These are phyloP conservation scores for Agrotis puta DNA, from an alignment of 2,888 invertebrate species.

Conservation along the genomic window DNA sequence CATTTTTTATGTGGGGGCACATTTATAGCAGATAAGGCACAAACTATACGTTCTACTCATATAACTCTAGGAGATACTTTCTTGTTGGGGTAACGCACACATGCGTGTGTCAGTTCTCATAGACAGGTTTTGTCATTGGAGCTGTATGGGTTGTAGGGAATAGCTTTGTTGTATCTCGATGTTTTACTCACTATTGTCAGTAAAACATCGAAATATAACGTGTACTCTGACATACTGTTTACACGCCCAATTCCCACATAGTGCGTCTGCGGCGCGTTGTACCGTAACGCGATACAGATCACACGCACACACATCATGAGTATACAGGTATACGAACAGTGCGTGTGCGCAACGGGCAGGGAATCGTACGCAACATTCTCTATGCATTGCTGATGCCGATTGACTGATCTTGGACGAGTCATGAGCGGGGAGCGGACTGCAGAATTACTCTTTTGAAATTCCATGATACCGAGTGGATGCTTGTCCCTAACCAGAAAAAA, in stretches of 20 bases:
- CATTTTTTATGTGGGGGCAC: too few relatives aligned
- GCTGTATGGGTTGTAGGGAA: too few relatives aligned
- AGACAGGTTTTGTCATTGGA: too few relatives aligned
- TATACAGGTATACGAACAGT: background rate
- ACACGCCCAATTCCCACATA: slow-evolving; percentile 54
- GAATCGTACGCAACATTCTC: slow-evolving; percentile 49
- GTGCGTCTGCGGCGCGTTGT: slow-evolving; percentile 38
- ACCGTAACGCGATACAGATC: slow-evolving; percentile 61
- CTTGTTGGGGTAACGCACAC: too few relatives aligned
- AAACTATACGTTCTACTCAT: too few relatives aligned
- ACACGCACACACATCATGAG: slow-evolving; percentile 4
- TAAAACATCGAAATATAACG: slow-evolving; percentile 27
- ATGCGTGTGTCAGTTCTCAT: background rate
- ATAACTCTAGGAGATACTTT: too few relatives aligned
- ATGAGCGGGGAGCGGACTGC: slow-evolving; percentile 17
- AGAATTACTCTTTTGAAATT: background rate
- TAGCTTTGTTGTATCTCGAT: slow-evolving; percentile 9
- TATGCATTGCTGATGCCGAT: slow-evolving; percentile 52
- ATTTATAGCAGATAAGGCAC: too few relatives aligned
- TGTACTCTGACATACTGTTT: slow-evolving; percentile 27
- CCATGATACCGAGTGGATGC: background rate
- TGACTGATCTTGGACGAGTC: slow-evolving; percentile 22
- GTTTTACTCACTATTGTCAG: slow-evolving; percentile 13
- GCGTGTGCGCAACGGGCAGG: slow-evolving; percentile 47
- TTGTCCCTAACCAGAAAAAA: background rate